phyloP scores from a whole-genome alignment of 1,140 invertebrate genomes.

The Bombus haemorrhoidalis region DNA sequence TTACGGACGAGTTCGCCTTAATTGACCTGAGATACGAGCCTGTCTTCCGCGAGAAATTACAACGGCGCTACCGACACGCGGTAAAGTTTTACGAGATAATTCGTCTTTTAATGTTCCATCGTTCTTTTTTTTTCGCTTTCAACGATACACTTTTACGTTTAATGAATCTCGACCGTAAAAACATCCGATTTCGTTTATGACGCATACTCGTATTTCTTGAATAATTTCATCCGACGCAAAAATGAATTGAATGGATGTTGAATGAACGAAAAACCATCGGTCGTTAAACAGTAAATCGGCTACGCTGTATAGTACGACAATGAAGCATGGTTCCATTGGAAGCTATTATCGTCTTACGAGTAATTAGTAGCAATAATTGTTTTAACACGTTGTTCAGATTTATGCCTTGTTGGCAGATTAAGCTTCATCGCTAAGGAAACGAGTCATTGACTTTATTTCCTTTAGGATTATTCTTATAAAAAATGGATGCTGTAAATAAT shows the following conservation, averaged over 20 bases:
- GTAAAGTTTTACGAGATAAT: slow-evolving; percentile 26
- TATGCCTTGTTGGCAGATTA: neutral
- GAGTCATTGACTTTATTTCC: neutral
- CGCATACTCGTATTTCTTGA: neutral
- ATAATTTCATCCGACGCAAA: neutral
- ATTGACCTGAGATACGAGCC: slow-evolving; percentile 82
- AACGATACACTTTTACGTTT: neutral
- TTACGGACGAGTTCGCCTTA: slow-evolving; percentile 81
- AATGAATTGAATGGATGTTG: neutral
- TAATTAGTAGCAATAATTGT: slow-evolving; percentile 51
- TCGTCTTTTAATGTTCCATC: neutral
- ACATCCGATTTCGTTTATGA: neutral
- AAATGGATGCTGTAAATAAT: neutral
- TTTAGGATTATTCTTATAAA: too few relatives aligned
- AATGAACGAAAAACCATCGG: neutral
- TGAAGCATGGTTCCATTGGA: slow-evolving; percentile 35
- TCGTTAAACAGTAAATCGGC: neutral
- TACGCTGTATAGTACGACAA: neutral
- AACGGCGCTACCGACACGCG: slow-evolving; percentile 27
- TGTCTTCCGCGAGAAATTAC: slow-evolving; percentile 68
- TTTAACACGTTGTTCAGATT: slow-evolving; percentile 50
- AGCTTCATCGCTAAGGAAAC: neutral
- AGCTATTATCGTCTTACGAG: slow-evolving; percentile 44
- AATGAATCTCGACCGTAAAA: neutral
- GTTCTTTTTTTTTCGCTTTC: neutral